Conservation (phyloP, 2,113 vertebrate species). For the Melospiza melodia region DNA sequence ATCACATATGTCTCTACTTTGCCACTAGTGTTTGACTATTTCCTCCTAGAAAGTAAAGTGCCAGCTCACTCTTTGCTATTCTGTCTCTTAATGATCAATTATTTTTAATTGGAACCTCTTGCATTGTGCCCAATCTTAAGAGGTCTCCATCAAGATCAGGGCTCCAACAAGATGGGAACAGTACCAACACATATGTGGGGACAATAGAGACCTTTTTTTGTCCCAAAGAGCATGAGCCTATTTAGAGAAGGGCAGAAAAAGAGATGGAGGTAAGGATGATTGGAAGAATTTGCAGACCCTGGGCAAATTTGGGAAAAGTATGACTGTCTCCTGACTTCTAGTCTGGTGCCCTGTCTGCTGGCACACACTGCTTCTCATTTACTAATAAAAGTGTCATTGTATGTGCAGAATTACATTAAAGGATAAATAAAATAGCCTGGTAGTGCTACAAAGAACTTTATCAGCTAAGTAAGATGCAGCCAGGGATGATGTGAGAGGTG, state of each 20-base stretch:
- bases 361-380: not conserved
- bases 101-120: slow-evolving; percentile 63
- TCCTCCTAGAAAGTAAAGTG: not conserved
- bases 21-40: slow-evolving; percentile 17
- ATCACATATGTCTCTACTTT: slow-evolving; percentile 29
- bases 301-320: not conserved
- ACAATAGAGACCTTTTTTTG: not conserved
- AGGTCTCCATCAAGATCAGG: not conserved
- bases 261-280: slow-evolving; percentile 12
- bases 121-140: slow-evolving; percentile 33
- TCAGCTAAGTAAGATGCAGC: not conserved
- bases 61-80: slow-evolving; percentile 7
- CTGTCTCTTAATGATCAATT: slow-evolving; percentile 63
- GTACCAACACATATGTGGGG: not conserved
- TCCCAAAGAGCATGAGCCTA: not conserved
- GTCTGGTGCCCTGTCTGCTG: not conserved
- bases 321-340: not conserved
- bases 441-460: not conserved
- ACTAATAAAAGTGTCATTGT: not conserved
- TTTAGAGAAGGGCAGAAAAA: slow-evolving; percentile 1
- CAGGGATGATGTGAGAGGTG: not conserved
- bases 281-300: slow-evolving; percentile 18
- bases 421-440: not conserved
- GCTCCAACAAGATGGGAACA: slow-evolving; percentile 15
- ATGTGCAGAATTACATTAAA: not conserved